phyloP scores from a whole-genome alignment of 2,113 vertebrate genomes.

The Mastomys coucha region DNA sequence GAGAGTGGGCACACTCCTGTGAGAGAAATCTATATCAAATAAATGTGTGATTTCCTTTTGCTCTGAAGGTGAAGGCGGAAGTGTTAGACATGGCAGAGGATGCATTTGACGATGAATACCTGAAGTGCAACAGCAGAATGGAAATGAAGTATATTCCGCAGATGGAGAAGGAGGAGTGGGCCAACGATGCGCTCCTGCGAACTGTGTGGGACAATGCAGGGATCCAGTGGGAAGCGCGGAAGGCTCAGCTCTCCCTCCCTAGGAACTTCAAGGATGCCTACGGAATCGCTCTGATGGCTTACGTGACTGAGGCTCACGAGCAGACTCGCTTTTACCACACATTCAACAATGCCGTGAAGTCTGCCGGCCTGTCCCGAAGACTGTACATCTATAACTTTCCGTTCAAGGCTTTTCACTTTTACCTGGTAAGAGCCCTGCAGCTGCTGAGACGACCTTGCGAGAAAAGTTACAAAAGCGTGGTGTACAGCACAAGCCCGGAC shows the following conservation, averaged over 20 bases:
- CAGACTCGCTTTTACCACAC: constrained; percentile 69
- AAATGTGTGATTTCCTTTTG: constrained; percentile 52
- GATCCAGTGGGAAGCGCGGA: constrained; percentile 68
- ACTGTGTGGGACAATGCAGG: constrained; percentile 70
- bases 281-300: constrained; percentile 77
- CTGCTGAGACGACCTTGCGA: constrained; percentile 72
- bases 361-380: constrained; percentile 76
- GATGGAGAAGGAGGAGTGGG: constrained; percentile 71
- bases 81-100: constrained; percentile 75
- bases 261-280: constrained; percentile 74
- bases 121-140: constrained; percentile 76
- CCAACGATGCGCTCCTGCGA: constrained; percentile 47
- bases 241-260: constrained; percentile 57
- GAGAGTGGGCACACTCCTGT: not conserved
- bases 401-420: constrained; percentile 85
- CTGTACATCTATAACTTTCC: constrained; percentile 80
- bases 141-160: constrained; percentile 72
- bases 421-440: constrained; percentile 80
- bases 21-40: not conserved
- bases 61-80: constrained; percentile 69
- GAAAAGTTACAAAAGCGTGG: constrained; percentile 60
- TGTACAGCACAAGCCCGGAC: constrained; percentile 24
- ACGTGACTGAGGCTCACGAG: constrained; percentile 60
- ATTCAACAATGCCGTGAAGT: constrained; percentile 71
- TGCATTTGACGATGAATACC: constrained; percentile 81